Percentiles rank a stretch among this genome's conserved stretches.
These are phyloP conservation scores for Drosophila santomea DNA, from an alignment of 1,140 invertebrate species.

Conservation along the genomic window DNA sequence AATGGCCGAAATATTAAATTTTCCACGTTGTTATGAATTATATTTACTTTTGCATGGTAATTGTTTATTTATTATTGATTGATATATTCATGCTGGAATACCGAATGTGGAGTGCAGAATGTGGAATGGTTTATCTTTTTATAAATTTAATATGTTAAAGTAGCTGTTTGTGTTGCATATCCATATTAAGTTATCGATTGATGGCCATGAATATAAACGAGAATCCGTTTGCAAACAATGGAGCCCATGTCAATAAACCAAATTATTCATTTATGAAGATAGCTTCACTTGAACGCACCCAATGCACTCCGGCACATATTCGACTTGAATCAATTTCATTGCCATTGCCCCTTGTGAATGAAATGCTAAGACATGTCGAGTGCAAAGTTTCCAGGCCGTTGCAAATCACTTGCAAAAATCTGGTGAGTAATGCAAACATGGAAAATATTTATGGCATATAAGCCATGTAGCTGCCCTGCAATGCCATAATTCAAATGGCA, in stretches of 20 bases:
- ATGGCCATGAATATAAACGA: slow-evolving; percentile 1
- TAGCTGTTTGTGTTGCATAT: background rate
- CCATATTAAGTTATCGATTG: slow-evolving; percentile 2
- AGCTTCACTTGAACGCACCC: slow-evolving; percentile 14
- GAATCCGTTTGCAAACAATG: slow-evolving; percentile 14
- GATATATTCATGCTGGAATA: slow-evolving; percentile 1
- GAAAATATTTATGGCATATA: slow-evolving; percentile 80
- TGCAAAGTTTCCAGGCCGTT: slow-evolving; percentile 75
- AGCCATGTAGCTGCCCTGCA: slow-evolving; percentile 74
- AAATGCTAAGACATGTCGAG: slow-evolving; percentile 51
- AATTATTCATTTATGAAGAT: slow-evolving; percentile 50
- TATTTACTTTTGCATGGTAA: slow-evolving; percentile 2
- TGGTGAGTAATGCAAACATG: slow-evolving; percentile 79
- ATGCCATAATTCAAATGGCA: slow-evolving; percentile 80
- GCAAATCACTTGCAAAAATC: slow-evolving; percentile 78
- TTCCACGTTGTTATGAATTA: background rate
- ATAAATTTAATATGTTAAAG: slow-evolving; percentile 3
- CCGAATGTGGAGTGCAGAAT: background rate
- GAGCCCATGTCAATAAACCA: slow-evolving; percentile 17
- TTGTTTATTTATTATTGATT: slow-evolving; percentile 10
- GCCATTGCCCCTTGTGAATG: slow-evolving; percentile 18
- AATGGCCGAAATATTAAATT: slow-evolving; percentile 30
- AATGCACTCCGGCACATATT: slow-evolving; percentile 34
- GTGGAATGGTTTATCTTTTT: background rate
- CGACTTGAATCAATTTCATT: slow-evolving; percentile 56